A percentile compares a stretch with the other conserved stretches of the same genome.
Conservation (phyloP, 2,113 vertebrate species). For the Circaetus gallicus region DNA sequence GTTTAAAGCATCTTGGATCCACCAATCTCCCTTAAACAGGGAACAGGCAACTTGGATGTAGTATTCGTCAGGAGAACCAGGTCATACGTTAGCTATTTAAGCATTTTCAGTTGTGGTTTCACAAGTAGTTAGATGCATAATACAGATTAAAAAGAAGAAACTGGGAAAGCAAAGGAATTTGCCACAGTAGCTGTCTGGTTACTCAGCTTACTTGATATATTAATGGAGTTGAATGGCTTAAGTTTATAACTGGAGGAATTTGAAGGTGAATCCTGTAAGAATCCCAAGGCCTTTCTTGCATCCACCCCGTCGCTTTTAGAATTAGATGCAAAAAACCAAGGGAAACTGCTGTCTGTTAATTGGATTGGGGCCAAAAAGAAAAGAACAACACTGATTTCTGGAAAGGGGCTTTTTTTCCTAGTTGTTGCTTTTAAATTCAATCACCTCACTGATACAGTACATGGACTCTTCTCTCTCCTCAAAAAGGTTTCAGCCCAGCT, state of each 20-base stretch:
- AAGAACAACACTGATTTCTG: background rate
- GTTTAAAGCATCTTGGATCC: background rate
- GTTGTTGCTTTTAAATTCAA: background rate
- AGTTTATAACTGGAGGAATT: background rate
- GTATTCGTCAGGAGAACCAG: background rate
- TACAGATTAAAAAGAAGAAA: background rate
- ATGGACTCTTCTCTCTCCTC: background rate
- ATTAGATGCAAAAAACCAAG: background rate
- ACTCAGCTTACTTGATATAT: background rate
- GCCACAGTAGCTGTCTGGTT: background rate
- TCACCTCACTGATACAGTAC: background rate
- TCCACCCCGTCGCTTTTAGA: background rate
- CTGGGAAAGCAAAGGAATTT: background rate
- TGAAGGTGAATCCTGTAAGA: background rate
- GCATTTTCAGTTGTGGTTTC: background rate
- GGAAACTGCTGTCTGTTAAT: background rate
- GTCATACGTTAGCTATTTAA: background rate
- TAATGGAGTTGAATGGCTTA: background rate
- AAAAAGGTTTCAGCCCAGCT: background rate
- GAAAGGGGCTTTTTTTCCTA: background rate
- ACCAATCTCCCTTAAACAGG: background rate
- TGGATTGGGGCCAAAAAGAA: background rate
- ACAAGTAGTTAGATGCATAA: background rate
- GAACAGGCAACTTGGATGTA: background rate
- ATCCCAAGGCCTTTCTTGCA: background rate